These are phyloP conservation scores for Adela reaumurella DNA, from an alignment of 2,888 invertebrate genomes.

Conservation along the genomic window DNA sequence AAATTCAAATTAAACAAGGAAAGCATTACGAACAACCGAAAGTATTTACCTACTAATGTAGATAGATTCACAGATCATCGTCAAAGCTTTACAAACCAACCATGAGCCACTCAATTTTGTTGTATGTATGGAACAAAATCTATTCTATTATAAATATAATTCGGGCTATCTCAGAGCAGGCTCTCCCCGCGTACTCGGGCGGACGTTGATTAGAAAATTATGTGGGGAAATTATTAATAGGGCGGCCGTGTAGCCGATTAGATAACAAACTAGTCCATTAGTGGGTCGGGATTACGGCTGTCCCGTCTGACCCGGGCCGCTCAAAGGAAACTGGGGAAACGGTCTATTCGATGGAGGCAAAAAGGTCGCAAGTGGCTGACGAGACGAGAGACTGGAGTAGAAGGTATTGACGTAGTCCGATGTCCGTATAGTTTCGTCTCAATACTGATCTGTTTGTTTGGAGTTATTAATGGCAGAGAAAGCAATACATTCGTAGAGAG, in stretches of 20 bases:
- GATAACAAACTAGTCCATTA: slow-evolving; percentile 56
- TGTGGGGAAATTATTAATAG: slow-evolving; percentile 54
- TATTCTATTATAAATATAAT: neutral
- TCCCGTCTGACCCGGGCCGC: slow-evolving; percentile 19
- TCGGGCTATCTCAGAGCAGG: neutral
- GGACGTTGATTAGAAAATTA: slow-evolving; percentile 53
- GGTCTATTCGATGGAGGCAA: slow-evolving; percentile 6
- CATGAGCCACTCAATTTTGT: too few relatives aligned
- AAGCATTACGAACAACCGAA: too few relatives aligned
- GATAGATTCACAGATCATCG: too few relatives aligned
- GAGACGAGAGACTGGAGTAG: neutral
- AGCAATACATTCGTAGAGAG: too few relatives aligned
- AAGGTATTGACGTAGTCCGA: slow-evolving; percentile 18
- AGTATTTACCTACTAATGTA: too few relatives aligned
- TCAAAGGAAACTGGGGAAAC: slow-evolving; percentile 22
- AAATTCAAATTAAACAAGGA: too few relatives aligned
- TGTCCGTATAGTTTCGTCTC: too few relatives aligned
- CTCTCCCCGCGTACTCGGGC: slow-evolving; percentile 15
- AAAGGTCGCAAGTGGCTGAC: neutral
- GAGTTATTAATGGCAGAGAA: too few relatives aligned
- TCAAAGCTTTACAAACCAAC: too few relatives aligned
- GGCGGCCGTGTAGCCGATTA: slow-evolving; percentile 48
- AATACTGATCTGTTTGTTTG: too few relatives aligned
- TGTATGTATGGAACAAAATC: too few relatives aligned
- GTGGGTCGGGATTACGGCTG: slow-evolving; percentile 32